Base-by-base conservation (phyloP, 2,888 invertebrate species). In the Cetonia aurata region DNA sequence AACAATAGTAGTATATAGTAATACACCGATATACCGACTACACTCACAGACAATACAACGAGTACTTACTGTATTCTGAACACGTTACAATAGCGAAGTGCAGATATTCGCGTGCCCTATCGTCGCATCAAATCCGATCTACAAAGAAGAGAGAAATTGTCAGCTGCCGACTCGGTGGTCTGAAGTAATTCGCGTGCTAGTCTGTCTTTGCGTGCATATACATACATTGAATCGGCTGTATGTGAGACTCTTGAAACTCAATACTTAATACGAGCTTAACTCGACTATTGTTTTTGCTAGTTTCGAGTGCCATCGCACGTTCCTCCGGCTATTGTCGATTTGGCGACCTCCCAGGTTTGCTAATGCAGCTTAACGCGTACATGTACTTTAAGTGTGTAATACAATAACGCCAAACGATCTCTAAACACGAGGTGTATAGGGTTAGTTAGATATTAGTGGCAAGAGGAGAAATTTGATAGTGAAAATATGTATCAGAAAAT, bases 101-200 rank as follows among this genome's bases (percentile, higher is more conserved):
- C 12, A 62, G 9, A 15, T 12, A 52, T 65, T 50, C 50, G 37
- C 62, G 62, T 65, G 62, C 62, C 50, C 62, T 65, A 65, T 65
- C 62, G 41, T 50, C 46, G 62, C 37, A 50, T 60, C 60, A 12
- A 44, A 19, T 12, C 25, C 19, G 9, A 19, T 52, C 52, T 52
- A 25, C 25, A 37, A 31, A 60, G 46, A 55, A 56, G 46, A 46
- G 60, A 1, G 52, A 52, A 52, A 25, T 31, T 41, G 41, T 50
- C 62, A 65, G 62, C 62, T 65, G 62, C 50, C 33, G 50, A 37
- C 50, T 65, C 62, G 62, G 62, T 65, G 62, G 62, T 65, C 62
- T 65, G 62, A 65, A 65, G 37, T 65, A 50, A 52, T 65, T 15
- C 62, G 33, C 56, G 13, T 9, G n/a, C 31, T 31, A 6, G 48